Evolutionary conservation across 2,113 vertebrate species (phyloP).

Genomic region (Pterophyllum scalare): DNA sequence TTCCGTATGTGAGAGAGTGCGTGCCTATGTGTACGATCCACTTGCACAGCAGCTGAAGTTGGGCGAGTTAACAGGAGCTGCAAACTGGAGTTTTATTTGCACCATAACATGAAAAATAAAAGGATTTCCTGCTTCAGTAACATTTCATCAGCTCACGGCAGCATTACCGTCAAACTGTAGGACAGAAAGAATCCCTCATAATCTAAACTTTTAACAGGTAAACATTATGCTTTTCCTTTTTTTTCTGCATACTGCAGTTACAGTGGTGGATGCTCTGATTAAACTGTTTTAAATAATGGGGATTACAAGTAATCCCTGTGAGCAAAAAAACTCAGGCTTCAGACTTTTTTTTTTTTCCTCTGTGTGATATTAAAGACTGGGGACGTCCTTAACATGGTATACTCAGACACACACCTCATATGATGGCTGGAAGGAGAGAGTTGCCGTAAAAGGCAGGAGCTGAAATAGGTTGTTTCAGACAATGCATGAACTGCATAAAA

Average conservation of each 20-base stretch:
- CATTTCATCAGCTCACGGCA: neutral
- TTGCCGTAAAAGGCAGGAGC: neutral
- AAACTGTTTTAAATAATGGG: no score
- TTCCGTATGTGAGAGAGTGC: neutral
- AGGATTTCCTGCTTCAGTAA: neutral
- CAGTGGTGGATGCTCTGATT: no score
- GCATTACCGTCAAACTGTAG: neutral
- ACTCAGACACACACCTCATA: neutral
- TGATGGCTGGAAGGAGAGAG: neutral
- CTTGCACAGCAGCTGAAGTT: neutral
- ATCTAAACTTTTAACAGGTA: neutral
- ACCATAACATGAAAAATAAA: neutral
- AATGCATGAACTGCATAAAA: neutral
- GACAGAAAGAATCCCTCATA: neutral
- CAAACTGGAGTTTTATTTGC: constrained; percentile 13
- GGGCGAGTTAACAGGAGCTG: neutral
- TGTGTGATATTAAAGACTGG: neutral
- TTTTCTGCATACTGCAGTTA: neutral
- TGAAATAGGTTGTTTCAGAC: no score
- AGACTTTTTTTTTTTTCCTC: no score
- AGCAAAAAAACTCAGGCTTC: no score
- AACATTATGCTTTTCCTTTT: neutral
- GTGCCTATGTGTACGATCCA: neutral
- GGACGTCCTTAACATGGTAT: neutral
- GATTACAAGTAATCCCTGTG: no score